Conservation (phyloP, 2,888 invertebrate genomes). For the Heterodera filipjevi region DNA sequence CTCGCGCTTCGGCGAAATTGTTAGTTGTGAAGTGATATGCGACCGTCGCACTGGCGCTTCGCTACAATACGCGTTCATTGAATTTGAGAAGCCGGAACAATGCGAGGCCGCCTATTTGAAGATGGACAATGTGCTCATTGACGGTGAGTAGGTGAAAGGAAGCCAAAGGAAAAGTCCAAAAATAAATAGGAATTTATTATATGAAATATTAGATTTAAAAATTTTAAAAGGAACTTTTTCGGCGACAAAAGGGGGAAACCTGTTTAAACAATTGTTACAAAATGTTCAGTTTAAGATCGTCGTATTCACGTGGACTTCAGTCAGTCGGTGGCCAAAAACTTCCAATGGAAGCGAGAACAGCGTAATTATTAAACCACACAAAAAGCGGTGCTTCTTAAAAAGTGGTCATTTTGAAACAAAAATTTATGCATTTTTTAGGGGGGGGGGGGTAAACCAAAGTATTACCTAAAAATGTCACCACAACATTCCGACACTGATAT, state of each 20-base stretch:
- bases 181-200: too few relatives aligned
- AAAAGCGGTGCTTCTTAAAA: too few relatives aligned
- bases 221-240: too few relatives aligned
- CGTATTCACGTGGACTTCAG: conserved; percentile 99
- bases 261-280: too few relatives aligned
- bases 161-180: too few relatives aligned
- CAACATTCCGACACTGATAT: too few relatives aligned
- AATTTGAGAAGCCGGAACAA: conserved; percentile 79
- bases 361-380: background rate
- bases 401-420: too few relatives aligned
- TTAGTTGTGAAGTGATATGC: conserved; percentile 75
- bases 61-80: conserved; percentile 96
- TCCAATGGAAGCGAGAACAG: conserved; percentile 43
- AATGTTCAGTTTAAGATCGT: conserved; percentile 67
- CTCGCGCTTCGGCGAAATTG: conserved; percentile 89
- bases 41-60: conserved; percentile 91
- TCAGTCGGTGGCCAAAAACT: conserved; percentile 87
- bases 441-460: too few relatives aligned
- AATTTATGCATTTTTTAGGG: background rate
- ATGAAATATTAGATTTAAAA: too few relatives aligned
- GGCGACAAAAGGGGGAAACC: too few relatives aligned
- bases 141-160: conserved; percentile 72
- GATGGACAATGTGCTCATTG: conserved; percentile 99
- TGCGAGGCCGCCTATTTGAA: conserved; percentile 98
- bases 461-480: too few relatives aligned